Base-by-base conservation (phyloP, 37 sponge, comb jelly and placozoan species). In the Haliclona indistincta region DNA sequence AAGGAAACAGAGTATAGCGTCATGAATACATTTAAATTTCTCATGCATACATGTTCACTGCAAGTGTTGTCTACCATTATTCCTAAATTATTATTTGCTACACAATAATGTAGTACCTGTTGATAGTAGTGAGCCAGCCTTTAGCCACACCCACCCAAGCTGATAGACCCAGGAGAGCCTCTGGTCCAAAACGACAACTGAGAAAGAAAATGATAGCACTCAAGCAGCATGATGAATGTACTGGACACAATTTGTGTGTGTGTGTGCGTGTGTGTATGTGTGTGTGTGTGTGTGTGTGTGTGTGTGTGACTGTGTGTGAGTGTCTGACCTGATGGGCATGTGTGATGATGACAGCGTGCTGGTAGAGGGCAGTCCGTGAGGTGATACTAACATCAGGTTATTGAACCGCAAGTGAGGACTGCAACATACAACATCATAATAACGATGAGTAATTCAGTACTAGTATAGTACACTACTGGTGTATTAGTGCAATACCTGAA, bases 331-430 rank as follows among this genome's bases (percentile, higher is more conserved):
- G 52, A 38, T 65, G 1, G 64, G 67, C 36, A 63, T n/a, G 51
- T 25, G 35, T 53, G 25, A 11, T 26, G 45, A 3, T 1, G n/a
- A n/a, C 13, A 19, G 34, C 55, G 43, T 28, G 55, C 39, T 35
- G n/a, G n/a, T n/a, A n/a, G n/a, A n/a, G 55, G 92, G 84, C 54
- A 95, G 34, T 3, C 96, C 96, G 53, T 90, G 44, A 25, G 93
- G 88, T 42, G 91, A 90, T 43, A 98, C 61, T 4, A 98, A 80
- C 1, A 76, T 79, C 45, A 98, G 68, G 75, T 95, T 98, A 78
- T 89, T 93, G 80, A 98, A 98, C 75, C 64, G 75, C 17, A 98
- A 67, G 75, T 98, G 97, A 36, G 99, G 97, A 62, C 89, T 90
- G 65, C 0, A 58, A 29, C 22, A 68, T 2, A 20, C 3, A 43